phyloP scores from a whole-genome alignment of 1,140 invertebrate genomes.

The Thrips palmi region DNA sequence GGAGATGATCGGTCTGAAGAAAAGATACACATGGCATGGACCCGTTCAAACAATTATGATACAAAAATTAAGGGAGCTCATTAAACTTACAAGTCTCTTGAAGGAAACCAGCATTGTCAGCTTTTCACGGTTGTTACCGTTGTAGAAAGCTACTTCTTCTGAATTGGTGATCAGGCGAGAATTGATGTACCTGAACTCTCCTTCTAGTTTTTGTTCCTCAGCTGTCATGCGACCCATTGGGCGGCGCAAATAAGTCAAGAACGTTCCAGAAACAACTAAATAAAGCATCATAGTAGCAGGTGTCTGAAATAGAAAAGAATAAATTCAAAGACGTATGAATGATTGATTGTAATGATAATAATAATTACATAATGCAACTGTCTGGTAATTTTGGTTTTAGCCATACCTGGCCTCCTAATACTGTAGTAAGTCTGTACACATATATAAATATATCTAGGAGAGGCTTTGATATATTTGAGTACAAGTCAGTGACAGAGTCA shows the following conservation, averaged over 20 bases:
- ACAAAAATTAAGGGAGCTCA: conserved; percentile 2
- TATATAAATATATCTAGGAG: conserved; percentile 88
- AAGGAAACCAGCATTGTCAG: conserved; percentile 74
- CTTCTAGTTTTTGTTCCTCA: conserved; percentile 88
- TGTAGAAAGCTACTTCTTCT: conserved; percentile 94
- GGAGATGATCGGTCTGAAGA: conserved; percentile 50
- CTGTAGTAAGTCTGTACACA: conserved; percentile 70
- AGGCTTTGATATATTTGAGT: conserved; percentile 96
- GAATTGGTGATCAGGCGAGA: conserved; percentile 91
- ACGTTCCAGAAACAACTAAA: conserved; percentile 60
- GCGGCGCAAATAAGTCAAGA: conserved; percentile 60
- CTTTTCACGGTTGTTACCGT: conserved; percentile 47
- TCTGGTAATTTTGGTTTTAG: neutral
- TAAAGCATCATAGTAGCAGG: conserved; percentile 74
- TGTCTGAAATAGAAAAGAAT: conserved; percentile 37
- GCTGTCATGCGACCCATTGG: conserved; percentile 81
- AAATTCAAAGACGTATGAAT: conserved; percentile 1
- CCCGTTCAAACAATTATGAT: neutral
- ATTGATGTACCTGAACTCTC: conserved; percentile 94
- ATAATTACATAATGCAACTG: neutral
- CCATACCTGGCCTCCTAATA: conserved; percentile 58
- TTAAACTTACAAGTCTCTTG: conserved; percentile 56
- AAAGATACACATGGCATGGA: conserved; percentile 10
- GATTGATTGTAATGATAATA: conserved; percentile 9
- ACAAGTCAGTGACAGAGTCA: conserved; percentile 82